Conservation (phyloP, 1,140 invertebrate genomes). For the Listronotus oregonensis region DNA sequence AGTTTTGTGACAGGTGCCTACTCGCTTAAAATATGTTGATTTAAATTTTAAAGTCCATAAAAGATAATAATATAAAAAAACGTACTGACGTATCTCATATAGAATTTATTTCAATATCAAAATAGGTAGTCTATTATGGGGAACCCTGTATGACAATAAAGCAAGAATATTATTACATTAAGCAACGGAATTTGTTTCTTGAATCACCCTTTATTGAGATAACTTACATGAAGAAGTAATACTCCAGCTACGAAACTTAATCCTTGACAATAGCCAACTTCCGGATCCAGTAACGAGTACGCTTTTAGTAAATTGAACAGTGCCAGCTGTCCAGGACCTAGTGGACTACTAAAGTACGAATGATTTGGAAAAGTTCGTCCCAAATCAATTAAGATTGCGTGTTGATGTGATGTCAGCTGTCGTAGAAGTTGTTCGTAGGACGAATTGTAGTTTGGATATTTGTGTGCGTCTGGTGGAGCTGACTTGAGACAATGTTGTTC, state of each 20-base stretch:
- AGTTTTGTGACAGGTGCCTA: too few relatives aligned
- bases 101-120: too few relatives aligned
- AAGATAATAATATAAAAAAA: too few relatives aligned
- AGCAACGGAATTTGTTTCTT: too few relatives aligned
- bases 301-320: slow-evolving; percentile 95
- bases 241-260: slow-evolving; percentile 94
- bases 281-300: slow-evolving; percentile 90
- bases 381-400: slow-evolving; percentile 91
- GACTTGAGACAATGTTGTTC: slow-evolving; percentile 76
- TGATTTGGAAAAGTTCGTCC: slow-evolving; percentile 94
- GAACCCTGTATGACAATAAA: too few relatives aligned
- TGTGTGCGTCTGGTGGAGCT: slow-evolving; percentile 69
- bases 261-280: slow-evolving; percentile 96
- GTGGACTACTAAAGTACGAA: slow-evolving; percentile 83
- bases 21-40: too few relatives aligned
- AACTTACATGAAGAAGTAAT: slow-evolving; percentile 87
- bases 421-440: slow-evolving; percentile 82
- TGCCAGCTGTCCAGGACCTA: slow-evolving; percentile 89
- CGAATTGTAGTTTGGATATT: slow-evolving; percentile 75
- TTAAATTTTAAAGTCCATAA: too few relatives aligned
- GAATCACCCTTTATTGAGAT: too few relatives aligned
- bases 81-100: too few relatives aligned
- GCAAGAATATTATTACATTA: too few relatives aligned
- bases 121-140: too few relatives aligned
- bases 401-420: slow-evolving; percentile 91